Evolutionary conservation across 2,888 invertebrate species (phyloP).

Genomic region (Caradrina kadenii): DNA sequence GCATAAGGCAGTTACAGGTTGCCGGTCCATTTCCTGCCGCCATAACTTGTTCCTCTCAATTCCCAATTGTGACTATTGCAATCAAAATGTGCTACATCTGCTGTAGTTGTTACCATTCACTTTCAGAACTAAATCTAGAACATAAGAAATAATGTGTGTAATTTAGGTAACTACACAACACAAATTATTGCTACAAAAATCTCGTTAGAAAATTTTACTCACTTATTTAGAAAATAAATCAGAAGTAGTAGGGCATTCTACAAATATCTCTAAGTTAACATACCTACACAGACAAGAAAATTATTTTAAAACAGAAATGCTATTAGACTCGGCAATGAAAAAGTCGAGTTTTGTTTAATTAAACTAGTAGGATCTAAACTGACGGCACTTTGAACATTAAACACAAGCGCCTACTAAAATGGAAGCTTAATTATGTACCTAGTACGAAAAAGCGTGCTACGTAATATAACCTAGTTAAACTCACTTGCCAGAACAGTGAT

Average conservation of each 20-base stretch:
- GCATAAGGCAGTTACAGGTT: slow-evolving; percentile 34
- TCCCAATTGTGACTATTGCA: slow-evolving; percentile 15
- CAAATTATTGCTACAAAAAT: slow-evolving; percentile 5
- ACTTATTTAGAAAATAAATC: not conserved
- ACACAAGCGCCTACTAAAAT: slow-evolving; percentile 34
- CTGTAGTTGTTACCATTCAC: not conserved
- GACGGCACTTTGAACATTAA: slow-evolving; percentile 15
- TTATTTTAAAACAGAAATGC: not conserved
- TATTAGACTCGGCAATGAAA: not conserved
- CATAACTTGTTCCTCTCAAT: slow-evolving; percentile 37
- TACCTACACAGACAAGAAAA: too few species aligned
- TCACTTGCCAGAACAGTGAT: slow-evolving; percentile 48
- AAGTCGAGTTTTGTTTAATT: slow-evolving; percentile 7
- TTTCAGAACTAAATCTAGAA: not conserved
- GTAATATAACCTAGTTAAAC: slow-evolving; percentile 45
- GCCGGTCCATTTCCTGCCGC: slow-evolving; percentile 27
- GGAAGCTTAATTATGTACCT: slow-evolving; percentile 25
- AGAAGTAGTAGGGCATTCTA: not conserved
- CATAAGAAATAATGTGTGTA: not conserved
- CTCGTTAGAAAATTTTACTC: not conserved
- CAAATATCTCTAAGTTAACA: not conserved
- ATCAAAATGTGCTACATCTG: slow-evolving; percentile 31
- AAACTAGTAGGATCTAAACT: slow-evolving; percentile 4
- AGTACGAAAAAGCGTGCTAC: slow-evolving; percentile 46
- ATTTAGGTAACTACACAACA: not conserved